Base-by-base conservation (phyloP, 2,113 vertebrate genomes). In the Cacatua alba region DNA sequence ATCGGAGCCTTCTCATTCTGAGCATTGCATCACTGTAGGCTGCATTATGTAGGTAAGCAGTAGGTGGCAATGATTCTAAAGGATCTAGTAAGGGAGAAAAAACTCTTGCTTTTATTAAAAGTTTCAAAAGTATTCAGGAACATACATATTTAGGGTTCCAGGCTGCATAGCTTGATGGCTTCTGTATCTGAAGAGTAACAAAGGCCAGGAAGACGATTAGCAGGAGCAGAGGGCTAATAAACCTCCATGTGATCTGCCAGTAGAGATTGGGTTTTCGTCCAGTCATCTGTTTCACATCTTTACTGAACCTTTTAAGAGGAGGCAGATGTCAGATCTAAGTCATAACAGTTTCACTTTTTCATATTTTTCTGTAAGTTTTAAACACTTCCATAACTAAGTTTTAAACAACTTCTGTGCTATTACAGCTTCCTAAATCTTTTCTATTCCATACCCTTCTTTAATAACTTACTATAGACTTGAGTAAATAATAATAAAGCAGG, bases 81-180 rank as follows among this genome's bases (percentile, higher is more conserved):
- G 33, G 39, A 52, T 49, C 18, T 51, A 12, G 3, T 72, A 69
- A 62, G 11, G 85, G 33, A 88, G 14, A 70, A 89, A 60, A 80
- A 14, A 28, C 28, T 49, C 28, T 86, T 75, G 26, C 28, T 65
- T 81, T n/a, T 64, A 11, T 65, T 62, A 62, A 28, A 83, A 63
- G 23, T 26, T 65, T 48, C 28, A 28, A 51, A 77, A 91, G 65
- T 75, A 57, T 13, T 67, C 6, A 13, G 46, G 6, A 67, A 97
- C 98, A 74, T 98, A 99, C 99, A 0, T 98, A 98, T 86, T 82
- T 87, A 51, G 99, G 98, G 75, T 99, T 97, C 99, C 99, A 99
- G 78, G 99, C 87, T 17, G 71, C 57, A 62, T 99, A 99, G 15
- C 80, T 95, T 9, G 98, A 97, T 0, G 97, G 82, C 18, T 69